Evolutionary conservation across 2,797 vertebrate species (phyloP).

Genomic region (Squalus acanthias): DNA sequence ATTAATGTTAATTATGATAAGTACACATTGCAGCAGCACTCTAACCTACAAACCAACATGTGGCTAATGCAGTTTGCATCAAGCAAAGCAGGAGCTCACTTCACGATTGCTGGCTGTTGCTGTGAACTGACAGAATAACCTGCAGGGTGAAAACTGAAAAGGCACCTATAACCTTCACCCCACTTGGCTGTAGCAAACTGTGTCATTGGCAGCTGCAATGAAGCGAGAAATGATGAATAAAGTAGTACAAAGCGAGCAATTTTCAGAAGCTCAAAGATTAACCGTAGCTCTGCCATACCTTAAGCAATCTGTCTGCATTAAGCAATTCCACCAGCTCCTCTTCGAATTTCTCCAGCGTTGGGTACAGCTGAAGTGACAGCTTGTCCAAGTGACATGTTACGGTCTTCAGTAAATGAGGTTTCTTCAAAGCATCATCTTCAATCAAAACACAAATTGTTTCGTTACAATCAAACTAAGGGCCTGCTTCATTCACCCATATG

Average conservation of each 20-base stretch:
- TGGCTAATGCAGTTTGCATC: neutral
- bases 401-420: conserved; percentile 68
- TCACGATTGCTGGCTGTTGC: neutral
- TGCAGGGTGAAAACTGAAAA: neutral
- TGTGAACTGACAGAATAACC: neutral
- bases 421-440: conserved; percentile 71
- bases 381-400: conserved; percentile 66
- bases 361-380: conserved; percentile 69
- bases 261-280: conserved; percentile 35
- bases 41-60: neutral
- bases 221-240: neutral
- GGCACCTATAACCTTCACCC: neutral
- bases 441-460: conserved; percentile 13
- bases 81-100: neutral
- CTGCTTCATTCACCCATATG: too few species aligned
- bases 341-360: conserved; percentile 82
- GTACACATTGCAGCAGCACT: neutral
- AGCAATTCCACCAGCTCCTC: conserved; percentile 74
- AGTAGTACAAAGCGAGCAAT: neutral
- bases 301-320: conserved; percentile 66
- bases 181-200: neutral
- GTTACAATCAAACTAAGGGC: neutral
- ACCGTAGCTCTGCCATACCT: conserved; percentile 58
- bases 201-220: neutral
- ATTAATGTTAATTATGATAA: neutral